Base-by-base conservation (phyloP, 2,797 vertebrate species). In the Peromyscus aztecus region DNA sequence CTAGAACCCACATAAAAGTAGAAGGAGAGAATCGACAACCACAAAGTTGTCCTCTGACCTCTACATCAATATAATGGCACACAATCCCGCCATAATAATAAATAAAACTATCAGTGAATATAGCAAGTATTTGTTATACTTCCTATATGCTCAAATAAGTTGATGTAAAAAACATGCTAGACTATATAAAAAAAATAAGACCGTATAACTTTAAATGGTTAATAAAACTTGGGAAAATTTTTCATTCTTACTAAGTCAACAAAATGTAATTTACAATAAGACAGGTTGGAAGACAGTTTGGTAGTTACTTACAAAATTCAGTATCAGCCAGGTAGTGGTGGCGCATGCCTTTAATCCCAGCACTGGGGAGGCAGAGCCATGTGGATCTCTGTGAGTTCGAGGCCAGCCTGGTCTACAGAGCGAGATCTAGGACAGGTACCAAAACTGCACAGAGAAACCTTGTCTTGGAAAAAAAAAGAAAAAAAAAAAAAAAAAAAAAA, bases 191-290 rank as follows among this genome's bases (percentile, higher is more conserved):
- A 97, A 96, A 80, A 2, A 59, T 27, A 90, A 71, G 55, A 92
- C 55, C 43, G 55, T 1, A 95, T 92, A 96, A 91, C 49, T 57
- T 75, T 57, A 96, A 81, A 69, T 71, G 17, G 43, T 52, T 90
- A 95, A 91, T 43, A 82, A 94, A 94, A 93, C 27, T 89, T 16
- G 29, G 9, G 29, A 16, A 6, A 19, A 78, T 43, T 46, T 75
- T 82, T 59, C 57, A 95, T 94, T 95, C 37, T 89, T 80, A 90
- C 46, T 80, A 93, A 69, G 94, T 67, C 69, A 91, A 93, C 88
- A 52, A 97, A 97, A 93, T 82, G 31, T 29, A 92, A 95, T 76
- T 97, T 93, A 93, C 78, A 96, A 69, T 55, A 95, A 77, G 46
- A 75, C 16, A 91, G 29, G 49, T 1, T 94, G 21, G 55, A 94